Percentiles rank a stretch among this genome's conserved stretches.
These are phyloP conservation scores for Aphrophora alni DNA, from an alignment of 2,888 invertebrate genomes.

Conservation along the genomic window DNA sequence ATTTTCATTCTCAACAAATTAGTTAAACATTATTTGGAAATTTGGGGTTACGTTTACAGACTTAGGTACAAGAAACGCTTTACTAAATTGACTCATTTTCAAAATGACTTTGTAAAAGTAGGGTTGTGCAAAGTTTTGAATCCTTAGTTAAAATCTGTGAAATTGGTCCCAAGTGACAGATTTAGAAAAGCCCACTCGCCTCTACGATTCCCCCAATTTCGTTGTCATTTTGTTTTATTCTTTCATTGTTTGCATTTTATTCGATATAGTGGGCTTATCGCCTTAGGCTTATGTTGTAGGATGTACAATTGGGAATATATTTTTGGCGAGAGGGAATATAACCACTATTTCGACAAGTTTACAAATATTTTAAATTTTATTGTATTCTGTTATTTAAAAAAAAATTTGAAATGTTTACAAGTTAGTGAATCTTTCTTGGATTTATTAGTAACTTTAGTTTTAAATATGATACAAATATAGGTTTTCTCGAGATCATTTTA, in stretches of 20 bases:
- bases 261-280: too few relatives aligned
- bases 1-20: not conserved
- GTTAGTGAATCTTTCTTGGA: too few relatives aligned
- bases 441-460: too few relatives aligned
- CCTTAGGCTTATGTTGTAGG: too few relatives aligned
- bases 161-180: not conserved
- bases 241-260: not conserved
- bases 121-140: not conserved
- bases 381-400: too few relatives aligned
- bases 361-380: too few relatives aligned
- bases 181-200: not conserved
- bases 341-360: too few relatives aligned
- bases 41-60: not conserved
- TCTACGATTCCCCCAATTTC: not conserved
- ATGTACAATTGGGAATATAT: too few relatives aligned
- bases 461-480: too few relatives aligned
- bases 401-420: too few relatives aligned
- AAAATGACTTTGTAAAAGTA: not conserved
- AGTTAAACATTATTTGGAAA: not conserved
- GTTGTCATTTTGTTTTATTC: not conserved
- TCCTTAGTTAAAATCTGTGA: not conserved
- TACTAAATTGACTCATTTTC: not conserved
- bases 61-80: not conserved
- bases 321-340: too few relatives aligned
- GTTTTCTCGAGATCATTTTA: too few relatives aligned